Evolutionary conservation across 2,113 vertebrate species (phyloP), one percentile per base, ranked within the genome.

Genomic region (Oreotragus oreotragus): DNA sequence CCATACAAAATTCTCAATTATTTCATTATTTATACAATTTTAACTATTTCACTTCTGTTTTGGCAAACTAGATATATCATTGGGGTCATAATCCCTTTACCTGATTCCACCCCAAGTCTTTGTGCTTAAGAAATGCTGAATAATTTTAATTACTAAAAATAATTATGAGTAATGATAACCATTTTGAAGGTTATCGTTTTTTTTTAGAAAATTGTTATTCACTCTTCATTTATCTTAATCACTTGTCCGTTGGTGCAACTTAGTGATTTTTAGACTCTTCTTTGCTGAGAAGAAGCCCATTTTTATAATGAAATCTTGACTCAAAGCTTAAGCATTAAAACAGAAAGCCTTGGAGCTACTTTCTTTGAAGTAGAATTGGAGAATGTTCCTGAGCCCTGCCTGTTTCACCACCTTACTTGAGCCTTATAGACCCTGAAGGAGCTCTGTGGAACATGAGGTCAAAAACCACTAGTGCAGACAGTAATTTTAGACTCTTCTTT

Each of bases 91-190:
- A 47, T 45, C 15, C 19, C 43, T 88, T 86, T 94, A 92, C 36
- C 27, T 27, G 19, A 84, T 47, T 30, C 21, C 5, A 80, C 6
- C 70, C 39, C 57, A 7, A 55, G 28, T 93, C 13, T 66, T 91
- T 92, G 64, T 97, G 76, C 58, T 90, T 95, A 47, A 94, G 53
- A 91, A 95, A 96, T 81, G 13, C n/a, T 87, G 73, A 87, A 13
- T 89, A 84, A 83, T 91, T 96, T 93, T 94, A 47, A 84, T 96
- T 84, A 80, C 49, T 79, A 58, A 95, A 49, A 51, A 93, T 81
- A 94, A 76, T 84, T 90, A 62, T 88, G 43, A 95, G 17, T 86
- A 90, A 84, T 90, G n/a, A 76, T 64, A 84, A 45, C 51, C 39
- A 60, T 64, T 47, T 88, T 51, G 45, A 77, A 73, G 51, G 62